Evolutionary conservation across 2,113 vertebrate species (phyloP).

Genomic region (Pseudorhombus dupliciocellatus): DNA sequence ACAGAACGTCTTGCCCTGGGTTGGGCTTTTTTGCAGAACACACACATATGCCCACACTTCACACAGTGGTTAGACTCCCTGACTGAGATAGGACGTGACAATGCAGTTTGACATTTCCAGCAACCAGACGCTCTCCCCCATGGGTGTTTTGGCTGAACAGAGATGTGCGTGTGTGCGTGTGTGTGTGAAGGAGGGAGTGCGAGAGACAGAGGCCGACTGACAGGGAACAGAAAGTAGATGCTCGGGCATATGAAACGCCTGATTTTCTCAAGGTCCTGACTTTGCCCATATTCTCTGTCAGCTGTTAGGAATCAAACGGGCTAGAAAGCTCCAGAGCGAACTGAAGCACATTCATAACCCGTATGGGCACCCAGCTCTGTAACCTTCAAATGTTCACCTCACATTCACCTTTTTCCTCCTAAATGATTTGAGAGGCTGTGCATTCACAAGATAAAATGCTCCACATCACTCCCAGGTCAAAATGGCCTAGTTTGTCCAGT

Average conservation of each 20-base stretch:
- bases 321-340: constrained; percentile 19
- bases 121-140: constrained; percentile 73
- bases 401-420: background rate
- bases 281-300: constrained; percentile 58
- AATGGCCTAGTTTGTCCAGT: constrained; percentile 46
- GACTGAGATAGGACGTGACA: constrained; percentile 78
- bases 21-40: constrained; percentile 2
- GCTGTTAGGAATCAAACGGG: constrained; percentile 41
- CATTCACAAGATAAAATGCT: constrained; percentile 39
- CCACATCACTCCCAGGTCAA: constrained; percentile 17
- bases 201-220: constrained; percentile 47
- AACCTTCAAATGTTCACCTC: constrained; percentile 35
- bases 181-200: constrained; percentile 9
- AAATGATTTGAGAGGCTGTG: constrained; percentile 15
- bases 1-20: background rate
- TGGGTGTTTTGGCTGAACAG: constrained; percentile 71
- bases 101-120: constrained; percentile 85
- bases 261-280: constrained; percentile 71
- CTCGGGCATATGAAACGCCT: constrained; percentile 50
- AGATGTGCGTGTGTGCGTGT: constrained; percentile 32
- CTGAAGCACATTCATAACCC: constrained; percentile 36
- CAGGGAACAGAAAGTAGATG: constrained; percentile 58
- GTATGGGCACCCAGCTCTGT: constrained; percentile 11
- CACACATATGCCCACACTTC: constrained; percentile 24
- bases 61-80: constrained; percentile 57